Conservation (phyloP, 2,113 vertebrate genomes). For the Suricata suricatta region DNA sequence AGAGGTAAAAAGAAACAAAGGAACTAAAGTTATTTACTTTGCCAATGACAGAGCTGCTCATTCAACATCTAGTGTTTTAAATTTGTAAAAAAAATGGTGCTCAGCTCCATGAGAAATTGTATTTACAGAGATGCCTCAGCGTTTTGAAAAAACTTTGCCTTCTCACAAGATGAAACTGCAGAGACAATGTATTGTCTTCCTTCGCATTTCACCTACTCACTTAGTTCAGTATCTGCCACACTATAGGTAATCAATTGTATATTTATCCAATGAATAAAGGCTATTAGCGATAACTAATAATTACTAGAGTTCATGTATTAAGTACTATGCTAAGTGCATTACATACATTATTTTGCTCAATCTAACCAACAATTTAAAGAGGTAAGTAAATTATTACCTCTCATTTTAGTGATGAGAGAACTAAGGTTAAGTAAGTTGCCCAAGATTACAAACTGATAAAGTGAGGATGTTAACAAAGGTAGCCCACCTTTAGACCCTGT, state of each 20-base stretch:
- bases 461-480: background rate
- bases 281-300: background rate
- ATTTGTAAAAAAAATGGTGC: background rate
- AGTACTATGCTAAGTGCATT: background rate
- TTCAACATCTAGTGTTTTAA: background rate
- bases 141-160: conserved; percentile 4
- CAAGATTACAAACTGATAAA: conserved; percentile 14
- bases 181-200: background rate
- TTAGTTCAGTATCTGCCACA: background rate
- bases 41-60: background rate
- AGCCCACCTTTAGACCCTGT: background rate
- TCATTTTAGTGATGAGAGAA: conserved; percentile 56
- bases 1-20: conserved; percentile 40
- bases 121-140: conserved; percentile 20
- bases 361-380: background rate
- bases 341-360: conserved; percentile 31
- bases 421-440: conserved; percentile 35
- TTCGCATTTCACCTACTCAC: background rate
- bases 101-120: background rate
- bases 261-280: conserved; percentile 24
- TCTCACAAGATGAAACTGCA: background rate
- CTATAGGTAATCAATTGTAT: background rate
- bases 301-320: conserved; percentile 20
- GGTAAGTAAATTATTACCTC: background rate
- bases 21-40: conserved; percentile 20